Conservation (phyloP, 1,140 invertebrate species). For the Cyclina sinensis region DNA sequence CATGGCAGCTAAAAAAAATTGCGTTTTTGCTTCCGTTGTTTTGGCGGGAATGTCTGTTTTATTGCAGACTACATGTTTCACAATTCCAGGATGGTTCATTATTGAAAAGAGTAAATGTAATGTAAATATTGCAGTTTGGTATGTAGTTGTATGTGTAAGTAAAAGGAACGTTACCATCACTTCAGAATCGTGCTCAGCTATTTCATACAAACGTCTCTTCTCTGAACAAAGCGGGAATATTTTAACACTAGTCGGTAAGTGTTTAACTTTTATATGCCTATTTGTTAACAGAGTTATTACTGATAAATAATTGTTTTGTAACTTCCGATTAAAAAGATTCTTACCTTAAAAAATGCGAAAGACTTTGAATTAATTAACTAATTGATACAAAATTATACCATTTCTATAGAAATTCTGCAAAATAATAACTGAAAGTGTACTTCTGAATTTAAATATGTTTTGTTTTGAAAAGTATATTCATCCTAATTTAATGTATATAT, state of each 20-base stretch:
- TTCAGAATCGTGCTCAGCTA: not conserved
- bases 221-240: not conserved
- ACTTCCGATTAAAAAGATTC: too few species aligned
- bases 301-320: too few species aligned
- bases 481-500: too few species aligned
- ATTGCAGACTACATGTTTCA: not conserved
- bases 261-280: too few species aligned
- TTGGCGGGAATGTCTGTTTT: not conserved
- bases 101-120: not conserved
- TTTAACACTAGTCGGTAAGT: not conserved
- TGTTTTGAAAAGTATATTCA: too few species aligned
- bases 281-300: too few species aligned
- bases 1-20: not conserved
- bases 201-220: not conserved
- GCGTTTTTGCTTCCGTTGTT: not conserved
- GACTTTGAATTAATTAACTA: too few species aligned
- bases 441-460: too few species aligned
- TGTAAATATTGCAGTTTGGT: not conserved
- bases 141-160: not conserved
- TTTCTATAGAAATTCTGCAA: too few species aligned
- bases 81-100: not conserved
- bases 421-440: too few species aligned
- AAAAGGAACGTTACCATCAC: not conserved
- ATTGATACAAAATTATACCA: too few species aligned
- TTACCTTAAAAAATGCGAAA: too few species aligned